Conservation (phyloP, 2,888 invertebrate genomes). For the Thymelicus acteon region DNA sequence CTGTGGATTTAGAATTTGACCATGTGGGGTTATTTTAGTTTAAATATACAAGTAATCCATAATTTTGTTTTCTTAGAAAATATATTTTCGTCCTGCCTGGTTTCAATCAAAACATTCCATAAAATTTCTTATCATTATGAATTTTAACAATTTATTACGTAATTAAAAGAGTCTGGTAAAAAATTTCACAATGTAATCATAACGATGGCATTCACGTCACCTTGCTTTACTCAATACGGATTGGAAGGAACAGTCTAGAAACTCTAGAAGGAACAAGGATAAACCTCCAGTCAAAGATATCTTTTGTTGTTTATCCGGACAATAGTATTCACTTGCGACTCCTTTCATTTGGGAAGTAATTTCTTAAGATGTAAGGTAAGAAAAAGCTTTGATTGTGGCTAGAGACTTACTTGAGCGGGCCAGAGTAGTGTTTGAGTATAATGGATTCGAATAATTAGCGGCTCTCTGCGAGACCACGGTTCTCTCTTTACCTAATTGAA, state of each 20-base stretch:
- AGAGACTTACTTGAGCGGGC: conserved; percentile 15
- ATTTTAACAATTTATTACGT: conserved; percentile 68
- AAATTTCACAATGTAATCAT: conserved; percentile 73
- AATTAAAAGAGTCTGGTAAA: conserved; percentile 76
- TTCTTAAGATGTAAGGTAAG: conserved; percentile 25
- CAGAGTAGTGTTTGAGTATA: conserved; percentile 22
- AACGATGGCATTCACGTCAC: conserved; percentile 62
- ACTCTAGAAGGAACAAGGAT: conserved; percentile 7
- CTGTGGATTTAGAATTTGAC: neutral
- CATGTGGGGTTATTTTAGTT: no score
- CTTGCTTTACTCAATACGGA: conserved; percentile 36
- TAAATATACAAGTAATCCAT: no score
- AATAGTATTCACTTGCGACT: conserved; percentile 30
- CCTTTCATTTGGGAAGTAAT: conserved; percentile 30
- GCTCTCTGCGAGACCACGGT: neutral
- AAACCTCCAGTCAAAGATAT: conserved; percentile 28
- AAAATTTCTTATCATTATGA: conserved; percentile 77
- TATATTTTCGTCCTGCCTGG: no score
- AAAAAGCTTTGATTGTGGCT: conserved; percentile 32
- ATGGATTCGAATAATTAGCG: conserved; percentile 3
- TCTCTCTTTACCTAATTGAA: neutral
- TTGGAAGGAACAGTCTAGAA: conserved; percentile 14
- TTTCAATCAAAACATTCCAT: conserved; percentile 58
- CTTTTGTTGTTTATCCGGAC: conserved; percentile 20
- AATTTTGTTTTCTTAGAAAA: no score